Conservation (phyloP, 2,888 invertebrate species). For the Bhutanitis thaidina region DNA sequence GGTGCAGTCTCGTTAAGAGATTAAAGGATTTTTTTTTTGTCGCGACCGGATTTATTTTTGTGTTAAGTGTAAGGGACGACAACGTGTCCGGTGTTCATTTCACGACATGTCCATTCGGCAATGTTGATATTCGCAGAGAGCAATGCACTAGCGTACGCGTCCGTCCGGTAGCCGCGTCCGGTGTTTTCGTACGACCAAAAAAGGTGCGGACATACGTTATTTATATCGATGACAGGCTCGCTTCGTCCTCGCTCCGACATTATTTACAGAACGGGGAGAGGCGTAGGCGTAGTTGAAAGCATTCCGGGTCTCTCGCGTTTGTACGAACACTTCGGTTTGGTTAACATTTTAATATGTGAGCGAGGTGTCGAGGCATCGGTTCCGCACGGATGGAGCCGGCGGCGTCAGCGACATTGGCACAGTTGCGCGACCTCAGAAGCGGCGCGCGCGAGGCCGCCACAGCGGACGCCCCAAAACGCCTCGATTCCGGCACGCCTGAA, state of each 20-base stretch:
- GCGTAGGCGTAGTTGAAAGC: slow-evolving; percentile 43
- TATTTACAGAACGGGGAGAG: slow-evolving; percentile 62
- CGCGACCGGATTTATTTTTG: slow-evolving; percentile 42
- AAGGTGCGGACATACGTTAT: slow-evolving; percentile 74
- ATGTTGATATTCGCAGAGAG: slow-evolving; percentile 60
- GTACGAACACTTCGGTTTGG: background rate
- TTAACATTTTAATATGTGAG: slow-evolving; percentile 23
- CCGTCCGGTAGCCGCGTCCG: slow-evolving; percentile 75
- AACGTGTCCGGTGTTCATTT: slow-evolving; percentile 62
- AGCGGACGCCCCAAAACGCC: slow-evolving; percentile 71
- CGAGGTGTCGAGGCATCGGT: slow-evolving; percentile 38
- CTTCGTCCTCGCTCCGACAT: slow-evolving; percentile 51
- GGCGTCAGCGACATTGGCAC: slow-evolving; percentile 69
- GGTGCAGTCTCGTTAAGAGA: background rate
- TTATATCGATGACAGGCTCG: slow-evolving; percentile 69
- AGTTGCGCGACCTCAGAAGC: slow-evolving; percentile 71
- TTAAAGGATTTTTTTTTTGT: background rate
- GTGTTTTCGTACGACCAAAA: slow-evolving; percentile 75
- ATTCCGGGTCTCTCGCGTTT: slow-evolving; percentile 37
- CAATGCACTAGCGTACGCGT: slow-evolving; percentile 62
- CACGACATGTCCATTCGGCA: slow-evolving; percentile 35
- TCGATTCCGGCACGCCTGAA: slow-evolving; percentile 74
- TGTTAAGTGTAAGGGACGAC: slow-evolving; percentile 46
- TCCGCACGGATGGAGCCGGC: slow-evolving; percentile 59
- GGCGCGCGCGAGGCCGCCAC: slow-evolving; percentile 65